Conservation (phyloP, 2,113 vertebrate genomes). For the Mus spicilegus region DNA sequence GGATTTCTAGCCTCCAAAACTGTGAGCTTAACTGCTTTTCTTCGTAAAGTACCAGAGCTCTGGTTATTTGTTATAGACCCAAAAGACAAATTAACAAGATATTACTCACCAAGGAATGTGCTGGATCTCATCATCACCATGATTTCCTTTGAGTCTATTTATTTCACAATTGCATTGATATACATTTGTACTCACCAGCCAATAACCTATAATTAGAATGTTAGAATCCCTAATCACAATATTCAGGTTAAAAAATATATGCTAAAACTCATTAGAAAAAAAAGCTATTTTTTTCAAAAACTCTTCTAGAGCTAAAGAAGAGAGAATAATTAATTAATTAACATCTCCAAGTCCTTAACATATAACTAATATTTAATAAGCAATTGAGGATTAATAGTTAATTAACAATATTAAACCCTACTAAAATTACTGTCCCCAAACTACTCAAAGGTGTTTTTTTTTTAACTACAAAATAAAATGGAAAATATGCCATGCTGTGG, state of each 20-base stretch:
- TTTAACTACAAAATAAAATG: slow-evolving; percentile 14
- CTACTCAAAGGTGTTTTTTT: neutral
- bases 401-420: slow-evolving; percentile 14
- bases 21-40: neutral
- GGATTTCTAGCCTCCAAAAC: neutral
- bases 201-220: neutral
- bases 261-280: neutral
- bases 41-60: neutral
- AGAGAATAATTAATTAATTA: neutral
- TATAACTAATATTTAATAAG: neutral
- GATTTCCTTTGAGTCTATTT: neutral
- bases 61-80: neutral
- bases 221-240: neutral
- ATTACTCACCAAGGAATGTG: neutral
- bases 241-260: neutral
- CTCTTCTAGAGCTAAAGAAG: slow-evolving; percentile 23
- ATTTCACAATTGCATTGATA: neutral
- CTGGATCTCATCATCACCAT: neutral
- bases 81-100: neutral
- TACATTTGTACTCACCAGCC: neutral
- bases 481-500: neutral
- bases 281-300: slow-evolving; percentile 36
- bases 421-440: neutral
- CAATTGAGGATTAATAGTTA: neutral
- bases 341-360: slow-evolving; percentile 16